Evolutionary conservation across 2,113 vertebrate species (phyloP), one percentile per base, ranked within the genome.

Genomic region (Etheostoma cragini): DNA sequence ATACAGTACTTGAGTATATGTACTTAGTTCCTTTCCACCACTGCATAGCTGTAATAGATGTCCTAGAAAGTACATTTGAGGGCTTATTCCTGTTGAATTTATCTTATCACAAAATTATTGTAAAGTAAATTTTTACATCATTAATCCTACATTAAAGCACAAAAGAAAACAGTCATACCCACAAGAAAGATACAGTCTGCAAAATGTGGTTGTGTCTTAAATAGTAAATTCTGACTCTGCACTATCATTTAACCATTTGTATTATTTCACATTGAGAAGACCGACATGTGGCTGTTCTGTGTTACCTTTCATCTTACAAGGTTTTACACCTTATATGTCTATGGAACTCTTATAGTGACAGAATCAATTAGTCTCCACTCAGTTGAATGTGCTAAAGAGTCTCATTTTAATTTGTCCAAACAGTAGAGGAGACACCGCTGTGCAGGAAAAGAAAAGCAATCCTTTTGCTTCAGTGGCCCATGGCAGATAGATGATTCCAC

Each of bases 401-500:
- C 79, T 76, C 65, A 46, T 91, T 87, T 82, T 86, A 84, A 87
- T 88, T 88, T 72, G 57, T n/a, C 63, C 70, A 73, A 87, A 92
- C 85, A 90, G 83, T 53, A 70, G 87, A 88, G 71, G 69, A 83
- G 62, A 88, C 84, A 57, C 33, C 58, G 71, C 30, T 73, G 75
- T 33, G 19, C 60, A 50, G 79, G 58, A 68, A 76, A 81, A 84
- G 81, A 81, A 88, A 93, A 92, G 83, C 90, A 92, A 92, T 93
- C 90, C 91, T 94, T 94, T 93, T 95, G 96, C 96, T 95, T 92
- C 95, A 89, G 75, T 91, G 93, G 91, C 86, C 91, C 92, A 88
- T 89, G 80, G 94, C 94, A 96, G 96, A 96, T 82, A 83, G 92
- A 94, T 96, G 96, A 96, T 97, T 98, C 94, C 97, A 98, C 97